Evolutionary conservation across 1,140 invertebrate species (phyloP).

Genomic region (Archivesica marissinica): DNA sequence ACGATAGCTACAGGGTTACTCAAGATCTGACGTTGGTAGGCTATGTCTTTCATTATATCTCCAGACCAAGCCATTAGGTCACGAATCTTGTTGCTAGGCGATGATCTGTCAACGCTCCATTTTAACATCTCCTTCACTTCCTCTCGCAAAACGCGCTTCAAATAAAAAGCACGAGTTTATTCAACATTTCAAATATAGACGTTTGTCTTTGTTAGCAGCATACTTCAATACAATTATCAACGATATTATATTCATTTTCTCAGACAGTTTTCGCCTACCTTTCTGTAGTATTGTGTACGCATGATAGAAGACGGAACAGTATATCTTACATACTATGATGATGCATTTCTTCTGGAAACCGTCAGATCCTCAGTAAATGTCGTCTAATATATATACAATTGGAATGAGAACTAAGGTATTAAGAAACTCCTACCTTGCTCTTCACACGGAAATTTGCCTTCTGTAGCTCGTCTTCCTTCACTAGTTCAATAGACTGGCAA

Average conservation of each 20-base stretch:
- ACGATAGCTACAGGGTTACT: slow-evolving; percentile 79
- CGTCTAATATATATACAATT: too few species aligned
- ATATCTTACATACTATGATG: background rate
- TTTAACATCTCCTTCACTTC: slow-evolving; percentile 84
- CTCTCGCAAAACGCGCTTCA: slow-evolving; percentile 82
- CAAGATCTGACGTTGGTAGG: slow-evolving; percentile 81
- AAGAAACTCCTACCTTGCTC: slow-evolving; percentile 78
- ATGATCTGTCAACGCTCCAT: slow-evolving; percentile 83
- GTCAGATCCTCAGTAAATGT: too few species aligned
- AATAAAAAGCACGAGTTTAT: background rate
- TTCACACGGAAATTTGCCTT: slow-evolving; percentile 83
- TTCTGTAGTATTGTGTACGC: background rate
- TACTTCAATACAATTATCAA: background rate
- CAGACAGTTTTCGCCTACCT: background rate
- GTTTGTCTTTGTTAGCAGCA: background rate
- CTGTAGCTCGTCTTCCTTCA: slow-evolving; percentile 83
- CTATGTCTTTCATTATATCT: slow-evolving; percentile 84
- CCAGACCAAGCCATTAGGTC: slow-evolving; percentile 84
- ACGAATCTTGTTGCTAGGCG: slow-evolving; percentile 83
- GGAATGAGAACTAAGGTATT: background rate
- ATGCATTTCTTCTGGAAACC: too few species aligned
- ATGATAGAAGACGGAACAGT: background rate
- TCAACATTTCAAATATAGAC: background rate
- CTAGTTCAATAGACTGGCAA: slow-evolving; percentile 82
- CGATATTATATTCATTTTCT: background rate